Evolutionary conservation across 2,888 invertebrate genomes (phyloP).

Genomic region (Drosophila flavopinicola): DNA sequence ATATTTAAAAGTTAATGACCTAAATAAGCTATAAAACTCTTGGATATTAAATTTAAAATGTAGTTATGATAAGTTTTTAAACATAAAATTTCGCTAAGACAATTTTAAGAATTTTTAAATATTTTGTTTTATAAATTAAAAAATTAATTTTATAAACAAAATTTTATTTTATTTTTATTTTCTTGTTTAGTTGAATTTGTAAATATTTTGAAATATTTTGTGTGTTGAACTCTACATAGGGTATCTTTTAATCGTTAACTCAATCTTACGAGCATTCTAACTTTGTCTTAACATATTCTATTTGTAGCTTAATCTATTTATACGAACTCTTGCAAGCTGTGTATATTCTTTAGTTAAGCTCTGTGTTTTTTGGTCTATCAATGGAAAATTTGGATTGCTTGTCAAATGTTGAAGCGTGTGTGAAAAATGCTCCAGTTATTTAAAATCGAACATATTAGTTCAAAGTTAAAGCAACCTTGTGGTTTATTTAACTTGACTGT

Average conservation of each 20-base stretch:
- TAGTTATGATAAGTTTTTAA: too few species aligned
- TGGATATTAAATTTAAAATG: too few species aligned
- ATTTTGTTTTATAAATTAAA: too few species aligned
- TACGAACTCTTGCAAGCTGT: conserved; percentile 37
- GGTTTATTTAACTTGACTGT: conserved; percentile 31
- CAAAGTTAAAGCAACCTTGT: conserved; percentile 30
- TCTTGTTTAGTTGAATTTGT: not conserved
- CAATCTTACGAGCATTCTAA: not conserved
- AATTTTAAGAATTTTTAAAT: too few species aligned
- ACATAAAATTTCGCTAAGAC: too few species aligned
- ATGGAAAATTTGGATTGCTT: conserved; percentile 46
- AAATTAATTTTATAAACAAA: too few species aligned
- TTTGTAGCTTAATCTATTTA: conserved; percentile 51
- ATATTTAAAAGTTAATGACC: too few species aligned
- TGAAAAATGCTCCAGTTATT: conserved; percentile 5
- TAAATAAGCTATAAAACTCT: too few species aligned
- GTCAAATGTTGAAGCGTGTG: conserved; percentile 39
- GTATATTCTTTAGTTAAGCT: conserved; percentile 60
- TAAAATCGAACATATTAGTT: conserved; percentile 12
- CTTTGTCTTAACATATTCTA: conserved; percentile 48
- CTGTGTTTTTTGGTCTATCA: conserved; percentile 39
- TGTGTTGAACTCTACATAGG: conserved; percentile 15
- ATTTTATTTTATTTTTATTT: too few species aligned
- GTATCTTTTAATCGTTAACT: conserved; percentile 2
- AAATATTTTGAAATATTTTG: too few species aligned